Conservation (phyloP, 2,113 vertebrate genomes). For the Cyanistes caeruleus region DNA sequence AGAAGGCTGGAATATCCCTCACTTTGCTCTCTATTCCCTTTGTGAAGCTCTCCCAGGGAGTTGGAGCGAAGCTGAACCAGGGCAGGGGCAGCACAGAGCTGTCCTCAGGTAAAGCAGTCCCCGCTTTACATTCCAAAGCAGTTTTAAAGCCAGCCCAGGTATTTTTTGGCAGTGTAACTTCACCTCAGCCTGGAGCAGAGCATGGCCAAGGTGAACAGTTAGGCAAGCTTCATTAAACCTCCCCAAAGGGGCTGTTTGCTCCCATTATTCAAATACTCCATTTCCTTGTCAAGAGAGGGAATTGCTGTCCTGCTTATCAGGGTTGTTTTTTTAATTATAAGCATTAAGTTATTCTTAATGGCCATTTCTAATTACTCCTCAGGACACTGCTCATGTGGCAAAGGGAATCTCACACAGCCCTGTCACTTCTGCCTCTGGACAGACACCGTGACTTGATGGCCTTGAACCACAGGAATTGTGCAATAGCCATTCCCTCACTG, state of each 20-base stretch:
- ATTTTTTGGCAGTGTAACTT: background rate
- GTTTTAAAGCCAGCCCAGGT: background rate
- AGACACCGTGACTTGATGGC: background rate
- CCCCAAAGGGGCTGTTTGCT: background rate
- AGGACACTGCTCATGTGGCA: background rate
- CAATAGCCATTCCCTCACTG: background rate
- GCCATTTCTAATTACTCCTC: background rate
- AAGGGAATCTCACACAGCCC: background rate
- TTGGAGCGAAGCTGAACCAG: background rate
- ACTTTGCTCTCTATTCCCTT: too few relatives aligned
- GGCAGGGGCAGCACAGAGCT: background rate
- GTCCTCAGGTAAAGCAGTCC: background rate
- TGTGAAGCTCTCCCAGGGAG: background rate
- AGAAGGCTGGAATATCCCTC: background rate
- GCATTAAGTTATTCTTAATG: background rate
- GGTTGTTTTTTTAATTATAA: background rate
- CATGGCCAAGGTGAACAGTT: background rate
- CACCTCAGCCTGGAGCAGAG: background rate
- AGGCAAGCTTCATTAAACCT: background rate
- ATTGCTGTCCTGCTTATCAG: background rate
- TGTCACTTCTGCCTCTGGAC: background rate
- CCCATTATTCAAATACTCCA: background rate
- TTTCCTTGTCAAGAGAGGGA: background rate
- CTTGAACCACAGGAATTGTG: background rate
- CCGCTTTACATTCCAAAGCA: accelerated